phyloP scores from a whole-genome alignment of 1,140 invertebrate genomes.

The Lutraria rhynchaena region DNA sequence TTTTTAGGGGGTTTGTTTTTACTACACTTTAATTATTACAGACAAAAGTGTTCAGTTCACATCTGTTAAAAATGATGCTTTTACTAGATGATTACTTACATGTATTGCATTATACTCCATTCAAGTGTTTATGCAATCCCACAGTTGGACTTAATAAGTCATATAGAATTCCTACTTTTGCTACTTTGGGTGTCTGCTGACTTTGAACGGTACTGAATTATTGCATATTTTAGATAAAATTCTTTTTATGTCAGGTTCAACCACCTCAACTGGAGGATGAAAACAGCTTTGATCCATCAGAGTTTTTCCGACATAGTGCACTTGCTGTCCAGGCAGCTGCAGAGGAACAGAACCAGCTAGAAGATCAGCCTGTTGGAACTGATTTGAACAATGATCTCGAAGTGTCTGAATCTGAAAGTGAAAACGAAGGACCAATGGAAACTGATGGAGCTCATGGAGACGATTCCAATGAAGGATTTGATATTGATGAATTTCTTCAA shows the following conservation, averaged over 20 bases:
- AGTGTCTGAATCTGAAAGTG: slow-evolving; percentile 89
- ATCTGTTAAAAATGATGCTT: too few species aligned
- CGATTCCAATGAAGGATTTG: slow-evolving; percentile 75
- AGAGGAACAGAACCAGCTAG: slow-evolving; percentile 58
- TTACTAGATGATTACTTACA: too few species aligned
- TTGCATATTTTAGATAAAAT: too few species aligned
- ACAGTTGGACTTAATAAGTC: too few species aligned
- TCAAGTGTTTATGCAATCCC: too few species aligned
- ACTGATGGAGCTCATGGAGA: slow-evolving; percentile 55
- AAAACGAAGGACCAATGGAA: slow-evolving; percentile 36
- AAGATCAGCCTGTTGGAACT: slow-evolving; percentile 85
- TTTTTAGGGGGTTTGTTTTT: too few species aligned
- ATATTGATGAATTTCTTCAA: slow-evolving; percentile 78
- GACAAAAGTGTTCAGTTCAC: too few species aligned
- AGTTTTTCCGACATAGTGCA: slow-evolving; percentile 79
- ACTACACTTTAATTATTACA: too few species aligned
- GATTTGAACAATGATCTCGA: slow-evolving; percentile 88
- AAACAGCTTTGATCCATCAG: slow-evolving; percentile 80
- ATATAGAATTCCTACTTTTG: too few species aligned
- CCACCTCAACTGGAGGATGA: slow-evolving; percentile 71
- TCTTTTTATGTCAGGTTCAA: slow-evolving; percentile 26
- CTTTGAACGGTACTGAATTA: too few species aligned
- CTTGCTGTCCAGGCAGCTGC: slow-evolving; percentile 67
- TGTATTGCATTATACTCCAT: too few species aligned
- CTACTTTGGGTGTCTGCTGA: too few species aligned